Evolutionary conservation across 1,140 invertebrate genomes (phyloP).

Genomic region (Sitobion miscanthi): DNA sequence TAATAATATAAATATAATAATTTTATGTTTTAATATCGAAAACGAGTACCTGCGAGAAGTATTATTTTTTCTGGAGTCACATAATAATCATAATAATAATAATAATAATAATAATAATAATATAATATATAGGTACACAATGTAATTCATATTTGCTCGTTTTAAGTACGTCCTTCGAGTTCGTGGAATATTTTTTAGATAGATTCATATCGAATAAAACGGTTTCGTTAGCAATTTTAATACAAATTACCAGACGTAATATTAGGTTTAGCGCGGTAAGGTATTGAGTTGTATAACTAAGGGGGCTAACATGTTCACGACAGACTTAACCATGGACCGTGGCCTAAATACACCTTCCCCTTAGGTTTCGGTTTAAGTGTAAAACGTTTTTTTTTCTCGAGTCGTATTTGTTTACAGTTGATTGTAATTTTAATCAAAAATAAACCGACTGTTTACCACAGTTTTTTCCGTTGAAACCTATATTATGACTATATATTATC

Average conservation of each 20-base stretch:
- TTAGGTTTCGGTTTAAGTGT: background rate
- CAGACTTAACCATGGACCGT: background rate
- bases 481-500: background rate
- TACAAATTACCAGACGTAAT: background rate
- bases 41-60: background rate
- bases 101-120: background rate
- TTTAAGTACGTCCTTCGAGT: background rate
- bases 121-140: too few species aligned
- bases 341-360: background rate
- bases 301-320: background rate
- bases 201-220: background rate
- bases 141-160: background rate
- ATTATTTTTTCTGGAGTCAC: background rate
- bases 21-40: background rate
- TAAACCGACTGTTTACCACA: background rate
- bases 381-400: background rate
- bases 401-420: background rate
- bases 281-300: background rate
- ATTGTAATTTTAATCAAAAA: background rate
- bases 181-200: background rate
- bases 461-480: background rate
- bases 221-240: background rate
- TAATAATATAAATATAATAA: background rate
- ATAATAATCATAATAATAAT: background rate
- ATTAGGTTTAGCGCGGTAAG: background rate